Evolutionary conservation across 2,113 vertebrate genomes (phyloP).

Genomic region (Rallus limicola): DNA sequence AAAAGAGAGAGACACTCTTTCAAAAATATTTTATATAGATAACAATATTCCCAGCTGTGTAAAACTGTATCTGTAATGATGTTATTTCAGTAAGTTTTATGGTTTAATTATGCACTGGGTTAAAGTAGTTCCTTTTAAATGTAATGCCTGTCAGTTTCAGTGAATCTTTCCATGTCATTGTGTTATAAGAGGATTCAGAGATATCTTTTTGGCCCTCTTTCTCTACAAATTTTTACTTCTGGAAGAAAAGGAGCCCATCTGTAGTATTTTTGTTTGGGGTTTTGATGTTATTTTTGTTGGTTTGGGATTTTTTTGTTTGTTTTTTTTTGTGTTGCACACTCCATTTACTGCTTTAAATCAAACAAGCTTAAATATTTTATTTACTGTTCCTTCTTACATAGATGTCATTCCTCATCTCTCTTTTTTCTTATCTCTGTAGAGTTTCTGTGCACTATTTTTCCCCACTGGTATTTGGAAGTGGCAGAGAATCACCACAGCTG

Average conservation of each 20-base stretch:
- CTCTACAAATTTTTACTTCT: not conserved
- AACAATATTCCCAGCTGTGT: not conserved
- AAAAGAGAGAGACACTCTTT: not conserved
- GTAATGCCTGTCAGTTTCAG: not conserved
- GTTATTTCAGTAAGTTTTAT: not conserved
- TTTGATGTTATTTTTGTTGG: too few relatives aligned
- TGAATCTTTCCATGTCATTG: not conserved
- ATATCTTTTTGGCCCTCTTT: not conserved
- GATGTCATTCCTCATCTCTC: not conserved
- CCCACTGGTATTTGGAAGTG: accelerated
- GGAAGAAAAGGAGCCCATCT: not conserved
- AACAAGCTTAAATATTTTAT: not conserved
- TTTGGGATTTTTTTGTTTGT: accelerated
- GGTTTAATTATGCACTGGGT: not conserved
- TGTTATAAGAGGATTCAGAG: not conserved
- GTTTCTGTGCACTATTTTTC: not conserved
- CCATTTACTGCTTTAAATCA: not conserved
- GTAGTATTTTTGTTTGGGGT: too few relatives aligned
- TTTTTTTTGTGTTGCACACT: not conserved
- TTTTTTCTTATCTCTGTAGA: not conserved
- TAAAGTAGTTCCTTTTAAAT: not conserved
- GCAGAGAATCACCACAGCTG: not conserved
- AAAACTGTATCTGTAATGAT: not conserved
- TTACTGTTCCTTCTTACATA: not conserved
- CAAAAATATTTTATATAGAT: not conserved